Evolutionary conservation across 2,888 invertebrate genomes (phyloP).

Genomic region (Rapana venosa): DNA sequence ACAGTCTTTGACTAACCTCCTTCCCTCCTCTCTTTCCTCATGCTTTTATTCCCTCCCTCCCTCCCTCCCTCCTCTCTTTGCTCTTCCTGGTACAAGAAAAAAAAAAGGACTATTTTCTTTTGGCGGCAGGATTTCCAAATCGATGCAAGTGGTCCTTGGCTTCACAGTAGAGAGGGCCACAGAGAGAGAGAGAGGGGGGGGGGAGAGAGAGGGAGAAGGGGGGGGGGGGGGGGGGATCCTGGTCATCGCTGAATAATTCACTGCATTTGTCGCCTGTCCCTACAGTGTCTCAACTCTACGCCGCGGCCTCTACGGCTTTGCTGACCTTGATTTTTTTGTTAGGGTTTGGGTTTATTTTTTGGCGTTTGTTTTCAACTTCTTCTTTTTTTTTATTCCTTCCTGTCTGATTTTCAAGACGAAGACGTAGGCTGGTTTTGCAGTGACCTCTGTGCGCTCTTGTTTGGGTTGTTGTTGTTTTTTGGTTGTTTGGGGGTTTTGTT

Average conservation of each 20-base stretch:
- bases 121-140: background rate
- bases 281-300: background rate
- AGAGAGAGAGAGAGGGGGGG: background rate
- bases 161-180: background rate
- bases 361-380: no score
- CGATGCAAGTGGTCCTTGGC: background rate
- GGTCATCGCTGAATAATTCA: conserved; percentile 9
- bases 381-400: no score
- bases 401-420: no score
- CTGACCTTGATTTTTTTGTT: background rate
- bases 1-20: no score
- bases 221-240: background rate
- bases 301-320: background rate
- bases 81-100: background rate
- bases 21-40: no score
- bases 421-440: no score
- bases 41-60: no score
- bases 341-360: no score
- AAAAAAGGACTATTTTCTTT: background rate
- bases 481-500: no score
- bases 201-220: background rate
- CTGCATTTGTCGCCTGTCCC: background rate
- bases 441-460: no score
- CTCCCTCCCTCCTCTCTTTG: no score
- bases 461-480: no score